Base-by-base conservation (phyloP, 1,140 invertebrate species). In the Asobara japonica region DNA sequence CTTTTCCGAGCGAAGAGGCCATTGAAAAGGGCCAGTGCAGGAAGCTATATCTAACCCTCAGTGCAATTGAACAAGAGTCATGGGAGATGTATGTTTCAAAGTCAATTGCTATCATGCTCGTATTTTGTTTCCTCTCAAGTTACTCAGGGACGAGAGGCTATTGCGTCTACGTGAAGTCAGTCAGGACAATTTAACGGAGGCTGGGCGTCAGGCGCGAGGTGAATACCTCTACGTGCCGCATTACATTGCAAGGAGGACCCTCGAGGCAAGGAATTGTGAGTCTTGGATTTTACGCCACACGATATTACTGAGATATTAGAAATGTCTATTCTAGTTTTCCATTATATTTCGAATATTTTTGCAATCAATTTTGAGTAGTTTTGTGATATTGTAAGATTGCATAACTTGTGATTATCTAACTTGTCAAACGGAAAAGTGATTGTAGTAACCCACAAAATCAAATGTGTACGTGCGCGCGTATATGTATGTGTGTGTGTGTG, bases 161-260 rank as follows among this genome's bases (percentile, higher is more conserved):
- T 48, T 79, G 3, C 76, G 78, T 48, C 71, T 88, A 33, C 77
- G 79, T 11, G 71, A 73, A 10, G 75, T 78, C 8, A 76, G 76
- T 1, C 77, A 75, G 22, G 82, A 85, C 51, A 88, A 88, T 82
- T 76, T 88, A 29, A 87, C 84, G 2, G 82, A 84, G 72, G 79
- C 80, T 10, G 81, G 81, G 69, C 81, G 84, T 2, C 85, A 87
- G 69, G 80, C 81, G 18, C 76, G 84, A 6, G 84, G 85, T 2
- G 86, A 88, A 69, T 88, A 87, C 36, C 77, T 84, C 8, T 82
- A 84, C 27, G 80, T 88, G 27, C 85, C 86, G 6, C 81, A 85
- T 73, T 81, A 86, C 60, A 77, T 88, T 31, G 80, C 80, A 1
- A 73, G 82, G 29, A 81, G 69, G 30, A 88, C 86, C 18, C 67